phyloP scores from a whole-genome alignment of 2,797 vertebrate genomes.

The Uromys caudimaculatus region DNA sequence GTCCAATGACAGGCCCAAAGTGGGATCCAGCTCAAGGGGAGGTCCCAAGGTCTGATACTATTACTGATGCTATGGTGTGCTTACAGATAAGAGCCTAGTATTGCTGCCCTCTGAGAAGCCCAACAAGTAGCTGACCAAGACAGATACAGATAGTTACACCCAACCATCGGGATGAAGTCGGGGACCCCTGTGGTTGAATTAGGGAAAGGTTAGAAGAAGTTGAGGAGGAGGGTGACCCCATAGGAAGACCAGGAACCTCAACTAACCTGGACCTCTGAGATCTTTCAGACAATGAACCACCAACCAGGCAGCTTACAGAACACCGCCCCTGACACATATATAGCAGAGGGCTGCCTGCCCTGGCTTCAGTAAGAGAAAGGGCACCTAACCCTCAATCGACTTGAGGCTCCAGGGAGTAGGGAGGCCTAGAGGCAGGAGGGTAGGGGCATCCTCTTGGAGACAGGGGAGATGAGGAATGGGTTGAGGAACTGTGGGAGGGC shows the following conservation, averaged over 20 bases:
- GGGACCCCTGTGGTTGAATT: background rate
- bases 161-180: background rate
- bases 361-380: too few species aligned
- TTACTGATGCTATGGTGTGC: background rate
- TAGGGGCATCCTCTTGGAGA: too few species aligned
- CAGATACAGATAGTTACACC: background rate
- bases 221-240: background rate
- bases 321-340: background rate
- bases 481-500: too few species aligned
- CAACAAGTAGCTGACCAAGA: background rate
- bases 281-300: background rate
- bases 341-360: too few species aligned
- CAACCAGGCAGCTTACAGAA: background rate
- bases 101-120: background rate
- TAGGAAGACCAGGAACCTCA: background rate
- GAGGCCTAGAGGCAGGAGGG: too few species aligned
- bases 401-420: too few species aligned
- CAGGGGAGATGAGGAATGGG: too few species aligned
- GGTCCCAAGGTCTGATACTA: background rate
- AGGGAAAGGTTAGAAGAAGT: background rate
- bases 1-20: background rate
- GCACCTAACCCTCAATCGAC: too few species aligned
- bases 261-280: background rate
- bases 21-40: background rate
- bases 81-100: background rate